Conservation (phyloP, 2,888 invertebrate species). For the Drosophila paranaensis region DNA sequence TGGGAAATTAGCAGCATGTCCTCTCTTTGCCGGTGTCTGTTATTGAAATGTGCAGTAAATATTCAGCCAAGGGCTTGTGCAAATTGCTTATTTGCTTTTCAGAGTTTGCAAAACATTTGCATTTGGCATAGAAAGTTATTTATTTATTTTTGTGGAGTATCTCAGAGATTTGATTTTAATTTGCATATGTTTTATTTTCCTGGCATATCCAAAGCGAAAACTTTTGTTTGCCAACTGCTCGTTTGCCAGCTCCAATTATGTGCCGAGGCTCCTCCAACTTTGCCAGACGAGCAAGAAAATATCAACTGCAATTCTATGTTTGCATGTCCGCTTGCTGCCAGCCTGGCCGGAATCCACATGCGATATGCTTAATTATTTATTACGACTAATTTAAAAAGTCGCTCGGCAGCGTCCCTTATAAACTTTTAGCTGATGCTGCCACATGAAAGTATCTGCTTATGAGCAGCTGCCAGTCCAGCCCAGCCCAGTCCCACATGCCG, state of each 20-base stretch:
- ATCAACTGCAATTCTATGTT: constrained; percentile 50
- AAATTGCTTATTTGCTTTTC: constrained; percentile 16
- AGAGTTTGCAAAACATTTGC: constrained; percentile 19
- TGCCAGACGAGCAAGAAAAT: constrained; percentile 25
- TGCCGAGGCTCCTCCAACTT: constrained; percentile 33
- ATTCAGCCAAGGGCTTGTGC: background rate
- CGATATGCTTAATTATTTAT: constrained; percentile 74
- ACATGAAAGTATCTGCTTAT: constrained; percentile 45
- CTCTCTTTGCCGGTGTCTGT: background rate
- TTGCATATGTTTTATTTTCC: constrained; percentile 36
- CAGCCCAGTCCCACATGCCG: constrained; percentile 24
- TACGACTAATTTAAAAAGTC: constrained; percentile 75
- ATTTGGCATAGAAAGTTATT: constrained; percentile 14
- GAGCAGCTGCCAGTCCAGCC: constrained; percentile 13
- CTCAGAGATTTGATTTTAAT: constrained; percentile 8
- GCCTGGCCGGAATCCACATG: constrained; percentile 37
- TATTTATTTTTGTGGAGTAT: constrained; percentile 3
- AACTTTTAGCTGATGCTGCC: constrained; percentile 40
- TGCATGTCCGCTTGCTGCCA: constrained; percentile 25
- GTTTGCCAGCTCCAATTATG: constrained; percentile 43
- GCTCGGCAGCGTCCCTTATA: constrained; percentile 29
- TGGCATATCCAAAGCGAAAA: constrained; percentile 31
- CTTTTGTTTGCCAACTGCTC: constrained; percentile 43
- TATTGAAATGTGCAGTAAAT: background rate
- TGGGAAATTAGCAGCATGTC: constrained; percentile 37